Base-by-base conservation (phyloP, 2,888 invertebrate species). In the Drosophila kanekoi region DNA sequence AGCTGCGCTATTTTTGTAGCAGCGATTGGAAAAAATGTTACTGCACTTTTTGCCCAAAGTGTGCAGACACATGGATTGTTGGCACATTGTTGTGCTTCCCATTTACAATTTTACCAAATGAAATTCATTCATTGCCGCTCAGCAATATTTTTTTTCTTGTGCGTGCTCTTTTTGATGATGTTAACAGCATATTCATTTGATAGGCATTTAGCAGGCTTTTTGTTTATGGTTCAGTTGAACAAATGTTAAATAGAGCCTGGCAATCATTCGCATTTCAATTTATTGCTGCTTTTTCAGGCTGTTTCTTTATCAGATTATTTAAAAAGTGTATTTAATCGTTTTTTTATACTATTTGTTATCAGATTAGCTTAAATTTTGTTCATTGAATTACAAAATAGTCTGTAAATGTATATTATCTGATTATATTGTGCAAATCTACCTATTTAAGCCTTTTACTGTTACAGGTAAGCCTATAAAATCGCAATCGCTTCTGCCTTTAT, bases 1-100 rank as follows among this genome's bases (percentile, higher is more conserved):
- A 72, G 56, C 60, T 54, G 58, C 72, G 56, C 63, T 77, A 54
- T 77, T 77, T 75, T 77, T 67, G 20, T 57, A 67, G 49, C 40
- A 54, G 35, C 60, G 52, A 69, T 64, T 65, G 64, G 20, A 51
- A 73, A 72, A 72, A 62, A 51, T 48, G 51, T 32, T 35, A 32
- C 58, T 76, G 71, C 71, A 52, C 66, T 74, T 76, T 72, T 72
- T 59, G 56, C 20, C 38, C 28, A 11, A 23, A 47, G 58, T 52
- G 67, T 65, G 8, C 65, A 47, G 51, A 28, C 32, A 40, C 14
- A 45, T n/a, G 32, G 33, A 65, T 60, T 66, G 54, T 64, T 66
- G 65, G 48, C 66, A 57, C 33, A 61, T 60, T 48, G 37, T 52
- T 48, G 38, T 71, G 41, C 45, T 61, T 47, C 44, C 28, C 47